Evolutionary conservation across 1,140 invertebrate genomes (phyloP), one percentile per base, ranked within the genome.

Genomic region (Copidosoma floridanum): DNA sequence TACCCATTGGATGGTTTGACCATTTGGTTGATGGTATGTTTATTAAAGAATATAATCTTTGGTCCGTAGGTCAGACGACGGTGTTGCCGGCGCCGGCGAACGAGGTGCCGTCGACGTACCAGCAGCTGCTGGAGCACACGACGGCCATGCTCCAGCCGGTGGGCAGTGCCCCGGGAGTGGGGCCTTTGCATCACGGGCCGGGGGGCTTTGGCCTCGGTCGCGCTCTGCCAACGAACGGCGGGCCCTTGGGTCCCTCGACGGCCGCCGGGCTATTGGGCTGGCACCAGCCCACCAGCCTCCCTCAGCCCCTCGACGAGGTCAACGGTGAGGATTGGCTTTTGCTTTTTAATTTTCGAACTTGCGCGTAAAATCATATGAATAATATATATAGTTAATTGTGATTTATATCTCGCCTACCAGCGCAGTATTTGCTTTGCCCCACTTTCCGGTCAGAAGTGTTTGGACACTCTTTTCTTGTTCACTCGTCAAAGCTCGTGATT

Each of bases 101-200:
- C 52, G 77, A 79, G 11, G 68, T 77, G 3, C 71, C 74, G 5
- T 68, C 71, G 23, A 68, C 75, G n/a, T 78, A 79, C 48, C 79
- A 81, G 32, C 79, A 80, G 55, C 69, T 81, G 3, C 57, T 81
- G 26, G 79, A 81, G 54, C 78, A 79, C 37, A 78, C 78, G 5
- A 78, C 77, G 71, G 77, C 78, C 7, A 79, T 79, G 71, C 23
- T 80, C 1, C 78, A 80, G 55, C 77, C 76, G 4, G 68, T 3
- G n/a, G 23, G 27, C 20, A 11, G 35, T 61, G 18, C 57, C 65
- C 64, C 66, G 11, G 61, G 76, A 24, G 1, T 47, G 14, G 5
- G 11, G 40, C 40, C 3, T 43, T 47, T 12, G 27, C 14, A 3
- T 18, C 29, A n/a, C 77, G 29, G 29, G 12, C 76, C 56, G 70